Evolutionary conservation across 30 jellyfish, hydroid and myxozoan genomes (phyloP), one percentile per base, ranked within the genome.

Genomic region (Mastigias papua): DNA sequence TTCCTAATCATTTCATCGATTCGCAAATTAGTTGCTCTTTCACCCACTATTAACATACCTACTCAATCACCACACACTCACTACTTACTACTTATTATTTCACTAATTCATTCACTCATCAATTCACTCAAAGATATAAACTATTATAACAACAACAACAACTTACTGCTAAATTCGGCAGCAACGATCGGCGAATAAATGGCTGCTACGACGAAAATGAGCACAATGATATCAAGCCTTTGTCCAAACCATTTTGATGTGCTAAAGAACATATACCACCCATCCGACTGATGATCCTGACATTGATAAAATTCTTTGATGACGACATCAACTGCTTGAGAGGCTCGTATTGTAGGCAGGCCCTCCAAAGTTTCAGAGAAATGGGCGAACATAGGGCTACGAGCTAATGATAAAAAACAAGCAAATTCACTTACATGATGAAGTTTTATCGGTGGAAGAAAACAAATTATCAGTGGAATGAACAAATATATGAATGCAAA

Each of bases 301-400:
- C 96, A 86, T 10, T 77, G 91, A 58, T 85, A 58, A 28, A 91
- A 81, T 46, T 91, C 95, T 49, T 84, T 71, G 7, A 35, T 62
- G 11, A 84, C 93, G 25, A 76, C 35, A 4, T 78, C 77, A 21
- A 75, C 89, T 4, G 84, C 68, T 20, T 69, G 34, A 22, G 37
- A 78, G 13, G 98, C 86, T 30, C 98, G 81, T 65, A 91, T 91
- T 0, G 95, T 69, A 2, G 96, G 35, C 20, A 91, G 79, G 73
- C 98, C 98, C 35, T 82, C 89, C 22, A 91, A 32, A 20, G 98
- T 91, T 48, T 92, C 88, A 4, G 96, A 84, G 34, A 91, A 65
- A 65, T 91, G 98, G 1, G 93, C 54, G 23, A 82, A 91, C 77
- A 91, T 62, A 34, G 98, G 98, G 61, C 98, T 84, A 0, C 98